Percentiles rank a stretch among this genome's conserved stretches.
These are phyloP conservation scores for Sminthurides bifidus DNA, from an alignment of 1,140 invertebrate genomes.

Conservation along the genomic window DNA sequence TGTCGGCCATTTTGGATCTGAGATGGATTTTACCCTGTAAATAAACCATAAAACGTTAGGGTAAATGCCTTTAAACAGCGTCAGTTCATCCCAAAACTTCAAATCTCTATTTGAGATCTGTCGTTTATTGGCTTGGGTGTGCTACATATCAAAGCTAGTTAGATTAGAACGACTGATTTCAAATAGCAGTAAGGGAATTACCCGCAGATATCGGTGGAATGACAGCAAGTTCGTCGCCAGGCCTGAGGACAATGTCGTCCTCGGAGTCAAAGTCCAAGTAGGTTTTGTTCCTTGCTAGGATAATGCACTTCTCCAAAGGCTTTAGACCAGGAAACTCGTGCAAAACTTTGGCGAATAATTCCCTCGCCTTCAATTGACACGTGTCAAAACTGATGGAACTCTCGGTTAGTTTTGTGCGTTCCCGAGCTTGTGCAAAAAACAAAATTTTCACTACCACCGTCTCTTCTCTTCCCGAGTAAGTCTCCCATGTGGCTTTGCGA, in stretches of 20 bases:
- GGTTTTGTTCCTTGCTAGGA: constrained; percentile 58
- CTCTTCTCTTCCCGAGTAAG: too few relatives aligned
- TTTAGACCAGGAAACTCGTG: constrained; percentile 48
- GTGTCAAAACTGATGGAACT: constrained; percentile 41
- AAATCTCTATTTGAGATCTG: too few relatives aligned
- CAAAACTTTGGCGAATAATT: constrained; percentile 49
- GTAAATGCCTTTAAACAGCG: too few relatives aligned
- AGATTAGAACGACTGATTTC: too few relatives aligned
- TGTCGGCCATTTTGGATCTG: constrained; percentile 38
- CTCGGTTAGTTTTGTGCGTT: constrained; percentile 53
- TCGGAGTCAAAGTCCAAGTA: constrained; percentile 53
- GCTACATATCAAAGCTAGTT: too few relatives aligned
- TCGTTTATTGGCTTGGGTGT: too few relatives aligned
- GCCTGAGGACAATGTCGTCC: constrained; percentile 45
- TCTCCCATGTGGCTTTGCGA: too few relatives aligned
- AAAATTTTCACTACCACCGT: constrained; percentile 34
- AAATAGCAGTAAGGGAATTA: too few relatives aligned
- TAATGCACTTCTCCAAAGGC: constrained; percentile 53
- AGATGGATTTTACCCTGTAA: neutral
- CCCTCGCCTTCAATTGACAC: constrained; percentile 38
- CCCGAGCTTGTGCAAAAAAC: constrained; percentile 78
- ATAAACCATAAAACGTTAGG: too few relatives aligned
- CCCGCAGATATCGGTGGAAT: constrained; percentile 82
- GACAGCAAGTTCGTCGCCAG: constrained; percentile 64
- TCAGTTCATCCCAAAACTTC: too few relatives aligned